Percentiles rank a stretch among this genome's conserved stretches.
These are phyloP conservation scores for Aix galericulata DNA, from an alignment of 2,113 vertebrate species.

Conservation along the genomic window DNA sequence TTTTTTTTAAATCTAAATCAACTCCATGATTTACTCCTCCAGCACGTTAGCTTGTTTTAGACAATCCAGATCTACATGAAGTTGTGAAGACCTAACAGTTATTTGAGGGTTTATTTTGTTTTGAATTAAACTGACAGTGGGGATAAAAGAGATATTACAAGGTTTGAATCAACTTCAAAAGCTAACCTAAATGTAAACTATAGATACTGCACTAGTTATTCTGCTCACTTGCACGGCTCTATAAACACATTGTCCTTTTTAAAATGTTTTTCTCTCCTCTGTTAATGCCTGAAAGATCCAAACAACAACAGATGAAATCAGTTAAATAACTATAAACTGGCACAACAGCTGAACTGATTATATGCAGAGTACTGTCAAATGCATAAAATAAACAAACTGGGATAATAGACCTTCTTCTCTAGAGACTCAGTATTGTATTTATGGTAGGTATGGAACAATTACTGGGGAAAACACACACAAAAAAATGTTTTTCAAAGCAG, in stretches of 20 bases:
- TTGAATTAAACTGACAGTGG: background rate
- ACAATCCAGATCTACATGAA: background rate
- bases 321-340: background rate
- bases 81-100: background rate
- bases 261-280: background rate
- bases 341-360: background rate
- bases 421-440: background rate
- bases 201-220: background rate
- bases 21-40: background rate
- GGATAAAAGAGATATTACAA: background rate
- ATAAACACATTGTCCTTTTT: background rate
- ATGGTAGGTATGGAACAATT: background rate
- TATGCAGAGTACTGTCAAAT: background rate
- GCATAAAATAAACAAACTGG: background rate
- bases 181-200: background rate
- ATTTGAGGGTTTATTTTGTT: background rate
- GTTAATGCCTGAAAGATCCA: background rate
- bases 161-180: background rate
- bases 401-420: background rate
- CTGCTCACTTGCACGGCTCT: background rate
- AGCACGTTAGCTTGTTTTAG: background rate
- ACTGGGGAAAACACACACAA: background rate
- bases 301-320: constrained; percentile 12
- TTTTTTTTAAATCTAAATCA: background rate
- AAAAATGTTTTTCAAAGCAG: background rate